Base-by-base conservation (phyloP, 2,113 vertebrate genomes). In the Rhynchomys soricoides region DNA sequence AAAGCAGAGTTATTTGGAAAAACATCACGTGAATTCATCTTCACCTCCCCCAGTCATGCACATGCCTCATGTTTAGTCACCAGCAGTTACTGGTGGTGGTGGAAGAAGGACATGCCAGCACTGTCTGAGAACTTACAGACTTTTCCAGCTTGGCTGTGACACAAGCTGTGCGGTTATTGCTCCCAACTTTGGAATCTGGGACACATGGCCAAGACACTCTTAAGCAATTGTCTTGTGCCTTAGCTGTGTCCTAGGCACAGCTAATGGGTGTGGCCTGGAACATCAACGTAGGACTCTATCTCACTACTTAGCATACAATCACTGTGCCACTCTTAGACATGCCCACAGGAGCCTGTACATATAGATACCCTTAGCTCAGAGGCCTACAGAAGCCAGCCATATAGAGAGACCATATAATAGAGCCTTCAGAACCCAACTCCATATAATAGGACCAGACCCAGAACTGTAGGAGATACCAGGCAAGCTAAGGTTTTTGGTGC, bases 121-220 rank as follows among this genome's bases (percentile, higher is more conserved):
- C 68, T 29, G 26, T n/a, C 59, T 50, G 50, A 45, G 43, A 31
- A 2, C 0, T 15, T 17, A 0, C 9, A 70, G 1, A 22, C 21
- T 21, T 66, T 94, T 12, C 17, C 22, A 40, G 71, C 48, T 4
- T 5, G 1, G 7, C 88, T 88, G 2, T 0, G 4, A 81, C 48
- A 40, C 40, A 57, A 24, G 62, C 34, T 1, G 26, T 29, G 89
- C 17, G 74, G 24, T n/a, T n/a, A 26, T 17, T 45, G 34, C 21
- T 13, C 45, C n/a, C 21, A 3, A 0, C n/a, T 62, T 77, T 71
- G 31, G 7, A 19, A 75, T 29, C 45, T 64, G 40, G 50, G 57
- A 71, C 15, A 16, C 34, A 26, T 9, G 68, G 40, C 77, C 59
- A 95, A 82, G 95, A 96, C 52, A 93, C 62, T 48, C 87, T 22